Evolutionary conservation across 2,113 vertebrate genomes (phyloP), one percentile per base, ranked within the genome.

Genomic region (Epinephelus cyanopodus): DNA sequence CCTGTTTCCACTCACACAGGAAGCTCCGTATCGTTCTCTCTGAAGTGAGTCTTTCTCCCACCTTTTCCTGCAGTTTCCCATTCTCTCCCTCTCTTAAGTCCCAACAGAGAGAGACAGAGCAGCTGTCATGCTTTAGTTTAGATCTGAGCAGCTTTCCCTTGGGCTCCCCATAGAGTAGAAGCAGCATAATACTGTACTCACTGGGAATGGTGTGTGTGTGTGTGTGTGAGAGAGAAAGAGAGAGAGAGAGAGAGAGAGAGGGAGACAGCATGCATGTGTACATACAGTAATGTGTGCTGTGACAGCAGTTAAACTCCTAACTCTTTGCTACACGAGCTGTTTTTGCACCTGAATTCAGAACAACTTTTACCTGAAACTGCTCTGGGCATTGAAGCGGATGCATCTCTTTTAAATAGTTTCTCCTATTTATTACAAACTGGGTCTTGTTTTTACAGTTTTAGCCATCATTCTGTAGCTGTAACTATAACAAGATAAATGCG

Each of bases 51-150:
- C 76, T 79, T 47, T 76, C 69, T 76, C 65, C 61, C 68, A 42
- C 65, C 25, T 69, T 79, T 70, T 12, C 70, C 75, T 71, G 68
- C 75, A 14, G 33, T 48, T 73, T 77, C 61, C 48, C 50, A 0
- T 54, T 42, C 70, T 58, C 61, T 66, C 77, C 33, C 39, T 53
- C 63, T 47, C 76, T 70, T n/a, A 67, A 63, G 60, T 84, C 82
- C 87, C 82, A 86, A 21, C 74, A 74, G 75, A 68, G 33, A 77
- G 80, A 68, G 33, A 77, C 17, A 15, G 78, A 81, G 84, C 82
- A 88, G 79, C 89, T 90, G 90, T 81, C 85, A 66, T 57, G 71
- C 57, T 78, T 83, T 70, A 42, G 64, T 62, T 90, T 75, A 79
- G 80, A 81, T 83, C 67, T 42, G 54, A 70, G n/a, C 37, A 74